A percentile compares a stretch with the other conserved stretches of the same genome.
Evolutionary conservation across 2,797 vertebrate species (phyloP).

Genomic region (Synanceia verrucosa): DNA sequence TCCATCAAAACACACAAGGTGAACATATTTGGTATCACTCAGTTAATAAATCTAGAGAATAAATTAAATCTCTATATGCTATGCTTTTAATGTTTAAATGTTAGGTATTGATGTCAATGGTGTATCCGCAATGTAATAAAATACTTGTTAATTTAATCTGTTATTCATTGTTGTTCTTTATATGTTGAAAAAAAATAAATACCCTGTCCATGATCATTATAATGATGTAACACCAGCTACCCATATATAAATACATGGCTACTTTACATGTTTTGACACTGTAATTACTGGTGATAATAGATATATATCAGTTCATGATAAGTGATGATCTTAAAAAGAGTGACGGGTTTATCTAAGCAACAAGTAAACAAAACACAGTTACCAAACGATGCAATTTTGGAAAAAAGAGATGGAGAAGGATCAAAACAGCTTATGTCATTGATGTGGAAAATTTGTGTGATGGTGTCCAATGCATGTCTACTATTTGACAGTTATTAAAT

Average conservation of each 20-base stretch:
- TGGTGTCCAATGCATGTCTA: conserved; percentile 33
- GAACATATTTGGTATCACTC: neutral
- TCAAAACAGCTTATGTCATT: conserved; percentile 56
- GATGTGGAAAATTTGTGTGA: conserved; percentile 45
- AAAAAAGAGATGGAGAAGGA: conserved; percentile 1
- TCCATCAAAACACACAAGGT: neutral
- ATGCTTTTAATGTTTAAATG: neutral
- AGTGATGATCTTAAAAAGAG: neutral
- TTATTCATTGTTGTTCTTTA: neutral
- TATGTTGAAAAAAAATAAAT: neutral
- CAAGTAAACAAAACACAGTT: conserved; percentile 24
- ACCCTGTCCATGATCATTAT: too few relatives aligned
- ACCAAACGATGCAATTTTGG: conserved; percentile 40
- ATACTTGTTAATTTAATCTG: neutral
- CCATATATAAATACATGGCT: neutral
- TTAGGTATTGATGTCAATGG: neutral
- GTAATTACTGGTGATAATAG: neutral
- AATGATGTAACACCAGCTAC: neutral
- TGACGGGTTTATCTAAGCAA: neutral
- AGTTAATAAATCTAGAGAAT: too few relatives aligned
- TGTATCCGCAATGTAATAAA: neutral
- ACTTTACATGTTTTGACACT: neutral
- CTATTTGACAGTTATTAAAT: conserved; percentile 47
- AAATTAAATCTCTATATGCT: too few relatives aligned
- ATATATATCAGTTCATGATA: neutral